phyloP scores from a whole-genome alignment of 2,888 invertebrate species.

The Campopleginae sp. region DNA sequence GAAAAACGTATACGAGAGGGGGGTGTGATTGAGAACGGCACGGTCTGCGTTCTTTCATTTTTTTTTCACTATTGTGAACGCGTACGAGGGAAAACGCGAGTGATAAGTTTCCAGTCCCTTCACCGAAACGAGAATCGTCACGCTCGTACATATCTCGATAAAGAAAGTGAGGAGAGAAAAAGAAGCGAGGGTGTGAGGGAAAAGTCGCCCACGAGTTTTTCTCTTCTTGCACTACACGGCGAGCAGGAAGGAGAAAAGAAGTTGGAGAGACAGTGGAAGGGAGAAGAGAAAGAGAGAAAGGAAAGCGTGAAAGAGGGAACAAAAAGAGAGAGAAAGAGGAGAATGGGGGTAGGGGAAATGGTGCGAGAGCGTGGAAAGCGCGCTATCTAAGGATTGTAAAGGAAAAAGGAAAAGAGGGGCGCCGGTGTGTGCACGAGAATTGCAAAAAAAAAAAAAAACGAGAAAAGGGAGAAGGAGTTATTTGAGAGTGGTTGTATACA shows the following conservation, averaged over 20 bases:
- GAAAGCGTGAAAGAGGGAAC: conserved; percentile 12
- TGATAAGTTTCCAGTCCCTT: conserved; percentile 41
- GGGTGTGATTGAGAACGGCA: not conserved
- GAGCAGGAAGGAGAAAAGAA: not conserved
- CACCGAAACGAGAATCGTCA: conserved; percentile 38
- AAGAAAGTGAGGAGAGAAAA: conserved; percentile 18
- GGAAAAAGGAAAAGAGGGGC: conserved; percentile 37
- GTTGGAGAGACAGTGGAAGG: not conserved
- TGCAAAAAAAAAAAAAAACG: conserved; percentile 1
- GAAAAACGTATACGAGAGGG: not conserved
- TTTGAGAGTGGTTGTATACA: conserved; percentile 71
- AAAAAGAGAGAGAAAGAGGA: not conserved
- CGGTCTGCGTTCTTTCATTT: conserved; percentile 8
- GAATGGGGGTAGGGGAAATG: not conserved
- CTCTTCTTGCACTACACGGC: not conserved
- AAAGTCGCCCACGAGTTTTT: not conserved
- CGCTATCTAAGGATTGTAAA: conserved; percentile 61
- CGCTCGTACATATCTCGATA: conserved; percentile 37
- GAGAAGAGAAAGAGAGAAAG: not conserved
- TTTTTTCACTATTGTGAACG: conserved; percentile 29
- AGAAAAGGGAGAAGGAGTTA: conserved; percentile 70
- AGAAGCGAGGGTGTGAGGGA: not conserved
- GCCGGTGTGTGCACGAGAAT: conserved; percentile 13
- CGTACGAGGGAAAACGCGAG: conserved; percentile 30
- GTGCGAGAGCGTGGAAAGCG: conserved; percentile 54